Base-by-base conservation (phyloP, 2,113 vertebrate species). In the Engystomops pustulosus region DNA sequence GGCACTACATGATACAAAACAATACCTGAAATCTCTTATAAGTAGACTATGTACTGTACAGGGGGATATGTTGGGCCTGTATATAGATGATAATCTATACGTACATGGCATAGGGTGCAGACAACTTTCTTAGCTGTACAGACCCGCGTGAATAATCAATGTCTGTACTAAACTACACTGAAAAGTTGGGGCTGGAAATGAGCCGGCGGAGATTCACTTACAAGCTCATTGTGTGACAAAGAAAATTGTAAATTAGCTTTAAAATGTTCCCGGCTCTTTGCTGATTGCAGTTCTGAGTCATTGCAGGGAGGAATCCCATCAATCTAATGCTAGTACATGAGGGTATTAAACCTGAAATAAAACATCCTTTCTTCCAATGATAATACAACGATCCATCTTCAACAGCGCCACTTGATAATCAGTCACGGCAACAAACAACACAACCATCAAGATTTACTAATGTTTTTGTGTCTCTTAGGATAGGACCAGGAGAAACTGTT, bases 241-340 rank as follows among this genome's bases (percentile, higher is more conserved):
- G 71, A 32, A 49, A 75, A 75, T 51, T 17, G 71, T 32, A 17
- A 49, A 75, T 75, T 75, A 51, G 71, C 41, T 75, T 23, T 49
- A 75, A 49, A 75, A 30, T 49, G 11, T 65, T 71, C 38, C 10
- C 27, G 68, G 41, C 10, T 15, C 60, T 47, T 32, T 74, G 30
- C 25, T 30, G 49, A 45, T 53, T 62, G 44, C 53, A 68, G 8
- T 49, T 47, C 20, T 1, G 7, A 74, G 15, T 25, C 20, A 38
- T 30, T 27, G 27, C 71, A 30, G 44, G 8, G 27, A 3, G 18
- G 27, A 30, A 75, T 30, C 44, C 18, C 38, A 74, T 74, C 44
- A 74, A 47, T 74, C 70, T 27, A 27, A 17, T 30, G 20, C 44
- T 18, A 69, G 32, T 38, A 36, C 65, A 68, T 7, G 18, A 9